Conservation (phyloP, 2,113 vertebrate species). For the Rhizomys pruinosus region DNA sequence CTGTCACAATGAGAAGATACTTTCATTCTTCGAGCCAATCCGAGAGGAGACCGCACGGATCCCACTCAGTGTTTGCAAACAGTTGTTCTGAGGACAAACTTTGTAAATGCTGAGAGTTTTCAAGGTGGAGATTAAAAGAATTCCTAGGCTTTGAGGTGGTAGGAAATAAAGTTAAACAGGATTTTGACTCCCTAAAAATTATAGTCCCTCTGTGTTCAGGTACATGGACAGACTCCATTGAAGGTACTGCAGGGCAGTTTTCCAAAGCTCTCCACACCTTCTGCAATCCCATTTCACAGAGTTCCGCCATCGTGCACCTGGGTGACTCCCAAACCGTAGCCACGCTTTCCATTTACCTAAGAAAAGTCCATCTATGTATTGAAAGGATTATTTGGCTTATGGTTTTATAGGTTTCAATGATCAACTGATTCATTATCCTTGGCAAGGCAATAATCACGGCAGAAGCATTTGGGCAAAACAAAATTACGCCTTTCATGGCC, state of each 20-base stretch:
- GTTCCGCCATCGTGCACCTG: rapidly evolving
- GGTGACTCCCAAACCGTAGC: rapidly evolving
- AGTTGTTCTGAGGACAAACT: background rate
- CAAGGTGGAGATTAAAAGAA: no score
- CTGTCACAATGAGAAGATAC: slow-evolving; percentile 80
- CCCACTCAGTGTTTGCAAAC: background rate
- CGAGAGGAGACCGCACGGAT: slow-evolving; percentile 57
- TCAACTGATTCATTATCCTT: no score
- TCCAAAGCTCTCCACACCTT: rapidly evolving
- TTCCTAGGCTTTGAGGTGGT: background rate
- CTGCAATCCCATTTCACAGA: background rate
- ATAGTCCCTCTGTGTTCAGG: rapidly evolving
- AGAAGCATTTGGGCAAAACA: background rate
- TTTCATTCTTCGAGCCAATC: slow-evolving; percentile 65
- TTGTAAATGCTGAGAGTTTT: background rate
- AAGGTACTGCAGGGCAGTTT: rapidly evolving
- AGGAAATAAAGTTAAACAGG: background rate
- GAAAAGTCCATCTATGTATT: no score
- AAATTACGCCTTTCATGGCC: no score
- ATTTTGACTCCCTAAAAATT: background rate
- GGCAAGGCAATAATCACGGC: background rate
- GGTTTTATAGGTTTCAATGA: background rate
- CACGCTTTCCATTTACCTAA: background rate
- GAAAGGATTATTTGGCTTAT: background rate
- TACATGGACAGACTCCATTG: rapidly evolving